phyloP scores from a whole-genome alignment of 2,797 vertebrate species.

The Tolypeutes matacus region DNA sequence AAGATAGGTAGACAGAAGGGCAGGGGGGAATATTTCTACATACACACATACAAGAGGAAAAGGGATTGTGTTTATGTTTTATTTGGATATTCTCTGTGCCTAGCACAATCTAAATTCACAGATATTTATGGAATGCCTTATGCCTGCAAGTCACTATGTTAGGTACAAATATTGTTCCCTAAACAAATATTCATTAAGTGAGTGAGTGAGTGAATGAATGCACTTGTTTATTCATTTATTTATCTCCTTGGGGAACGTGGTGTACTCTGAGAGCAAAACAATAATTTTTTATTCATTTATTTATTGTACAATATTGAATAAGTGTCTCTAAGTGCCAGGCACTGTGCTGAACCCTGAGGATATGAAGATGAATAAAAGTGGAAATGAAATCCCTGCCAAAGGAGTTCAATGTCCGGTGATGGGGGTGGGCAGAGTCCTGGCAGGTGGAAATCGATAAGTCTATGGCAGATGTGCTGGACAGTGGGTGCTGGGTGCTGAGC shows the following conservation, averaged over 20 bases:
- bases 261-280: conserved; percentile 26
- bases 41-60: no score
- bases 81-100: conserved; percentile 14
- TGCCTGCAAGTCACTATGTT: not conserved
- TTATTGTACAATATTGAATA: not conserved
- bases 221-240: not conserved
- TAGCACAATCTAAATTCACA: not conserved
- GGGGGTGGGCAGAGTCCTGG: fast-evolving
- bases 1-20: not conserved
- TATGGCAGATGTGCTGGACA: not conserved
- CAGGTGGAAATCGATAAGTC: not conserved
- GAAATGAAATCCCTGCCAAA: not conserved
- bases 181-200: conserved; percentile 29
- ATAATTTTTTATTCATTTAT: conserved; percentile 1
- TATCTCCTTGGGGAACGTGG: not conserved
- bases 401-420: not conserved
- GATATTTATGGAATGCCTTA: not conserved
- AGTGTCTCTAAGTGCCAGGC: not conserved
- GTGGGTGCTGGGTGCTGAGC: no score
- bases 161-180: not conserved
- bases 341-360: not conserved
- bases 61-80: not conserved
- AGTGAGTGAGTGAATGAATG: conserved; percentile 3
- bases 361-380: not conserved
- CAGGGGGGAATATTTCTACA: not conserved